These are phyloP conservation scores for Sepiola atlantica DNA, from an alignment of 2,888 invertebrate genomes.

Conservation along the genomic window DNA sequence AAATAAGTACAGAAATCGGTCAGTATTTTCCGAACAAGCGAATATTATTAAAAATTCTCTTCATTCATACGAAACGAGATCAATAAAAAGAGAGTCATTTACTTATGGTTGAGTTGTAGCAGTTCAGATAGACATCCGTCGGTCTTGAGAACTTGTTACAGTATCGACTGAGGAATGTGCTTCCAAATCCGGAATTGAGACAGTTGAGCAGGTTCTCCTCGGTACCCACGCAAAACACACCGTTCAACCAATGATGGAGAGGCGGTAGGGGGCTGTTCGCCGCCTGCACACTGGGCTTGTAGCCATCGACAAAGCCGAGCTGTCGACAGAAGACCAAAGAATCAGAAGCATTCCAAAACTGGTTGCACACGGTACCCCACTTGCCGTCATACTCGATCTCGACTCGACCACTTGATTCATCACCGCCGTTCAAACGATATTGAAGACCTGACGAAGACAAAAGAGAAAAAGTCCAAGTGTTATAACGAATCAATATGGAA, in stretches of 20 bases:
- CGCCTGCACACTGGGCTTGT: conserved; percentile 54
- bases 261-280: conserved; percentile 54
- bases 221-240: conserved; percentile 63
- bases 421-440: conserved; percentile 59
- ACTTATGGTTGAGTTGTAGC: conserved; percentile 64
- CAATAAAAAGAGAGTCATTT: conserved; percentile 49
- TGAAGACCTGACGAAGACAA: conserved; percentile 56
- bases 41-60: neutral
- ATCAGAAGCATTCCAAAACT: conserved; percentile 64
- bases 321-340: conserved; percentile 64
- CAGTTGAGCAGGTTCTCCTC: conserved; percentile 64
- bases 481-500: neutral
- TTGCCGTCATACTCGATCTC: conserved; percentile 66
- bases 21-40: too few species aligned
- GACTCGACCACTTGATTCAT: conserved; percentile 61
- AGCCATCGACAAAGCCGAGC: conserved; percentile 63
- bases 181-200: conserved; percentile 67
- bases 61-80: neutral
- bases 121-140: conserved; percentile 64
- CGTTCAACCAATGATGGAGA: conserved; percentile 58
- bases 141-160: conserved; percentile 56
- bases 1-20: too few species aligned
- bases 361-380: conserved; percentile 66
- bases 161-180: conserved; percentile 55
- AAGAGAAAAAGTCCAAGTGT: conserved; percentile 36